Evolutionary conservation across 2,888 invertebrate genomes (phyloP), one percentile per base, ranked within the genome.

Genomic region (Cantharis rustica): DNA sequence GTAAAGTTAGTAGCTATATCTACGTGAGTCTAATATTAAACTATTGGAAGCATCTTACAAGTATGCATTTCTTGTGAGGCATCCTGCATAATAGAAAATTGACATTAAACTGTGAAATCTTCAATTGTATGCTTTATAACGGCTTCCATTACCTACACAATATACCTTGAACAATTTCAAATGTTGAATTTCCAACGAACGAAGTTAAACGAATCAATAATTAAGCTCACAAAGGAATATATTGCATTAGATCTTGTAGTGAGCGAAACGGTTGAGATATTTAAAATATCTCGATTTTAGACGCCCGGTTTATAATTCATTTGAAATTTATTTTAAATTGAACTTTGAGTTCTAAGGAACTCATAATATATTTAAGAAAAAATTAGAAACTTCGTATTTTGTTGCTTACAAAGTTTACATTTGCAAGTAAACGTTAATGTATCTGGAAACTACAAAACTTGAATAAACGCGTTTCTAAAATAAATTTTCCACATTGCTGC

Each of bases 401-500:
- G 47, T 47, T 47, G 47, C 47, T 47, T n/a, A n/a, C 47, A n/a
- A 47, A 47, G n/a, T 47, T 47, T 47, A 47, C 47, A 47, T 47
- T 47, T 47, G 47, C 47, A 47, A 47, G n/a, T n/a, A 47, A 47
- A 47, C 47, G 47, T 47, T 47, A 47, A 47, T 47, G 47, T 47
- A 47, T 47, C n/a, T 47, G 47, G 47, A 47, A 47, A 47, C 47
- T 47, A 47, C 47, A 47, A 47, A 47, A 47, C n/a, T 76, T 79
- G 79, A 76, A 78, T 79, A 81, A 82, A 81, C 81, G 80, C 81
- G 80, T 80, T 80, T 74, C 79, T 69, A 70, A 76, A 77, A 82
- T 82, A 84, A 83, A 83, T 83, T 83, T 76, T 78, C 79, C 76
- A 80, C 81, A 81, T 82, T 82, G 82, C 82, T 83, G 82, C 80